These are phyloP conservation scores for Phrynocephalus vlangalii DNA, from an alignment of 2,797 vertebrate species.

Conservation along the genomic window DNA sequence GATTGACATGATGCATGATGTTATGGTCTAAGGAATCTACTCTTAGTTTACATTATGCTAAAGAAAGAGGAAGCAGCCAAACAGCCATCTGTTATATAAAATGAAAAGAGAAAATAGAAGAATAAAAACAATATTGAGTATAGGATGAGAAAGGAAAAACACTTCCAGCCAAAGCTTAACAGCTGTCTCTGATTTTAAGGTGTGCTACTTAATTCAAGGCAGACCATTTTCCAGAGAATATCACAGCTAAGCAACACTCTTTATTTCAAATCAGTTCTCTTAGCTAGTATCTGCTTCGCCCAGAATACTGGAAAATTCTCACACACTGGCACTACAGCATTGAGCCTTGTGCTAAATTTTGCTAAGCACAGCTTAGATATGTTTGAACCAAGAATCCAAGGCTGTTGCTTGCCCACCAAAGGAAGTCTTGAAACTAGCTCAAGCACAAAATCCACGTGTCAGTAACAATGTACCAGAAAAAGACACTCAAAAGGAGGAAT, in stretches of 20 bases:
- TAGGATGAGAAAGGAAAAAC: not conserved
- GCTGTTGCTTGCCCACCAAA: not conserved
- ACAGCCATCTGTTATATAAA: not conserved
- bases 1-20: not conserved
- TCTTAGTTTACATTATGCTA: not conserved
- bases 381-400: not conserved
- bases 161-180: not conserved
- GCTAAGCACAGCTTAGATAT: not conserved
- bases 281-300: not conserved
- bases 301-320: not conserved
- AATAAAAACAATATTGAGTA: not conserved
- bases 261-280: not conserved
- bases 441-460: not conserved
- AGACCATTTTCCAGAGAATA: not conserved
- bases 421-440: not conserved
- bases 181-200: not conserved
- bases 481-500: too few species aligned
- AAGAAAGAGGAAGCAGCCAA: not conserved
- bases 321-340: not conserved
- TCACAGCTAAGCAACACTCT: not conserved
- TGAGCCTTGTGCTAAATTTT: not conserved
- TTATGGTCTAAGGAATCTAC: not conserved
- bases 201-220: conserved; percentile 7
- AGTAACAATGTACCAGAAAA: not conserved
- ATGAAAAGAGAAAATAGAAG: not conserved